Evolutionary conservation across 2,797 vertebrate species (phyloP), one percentile per base, ranked within the genome.

Genomic region (Sebastes miniatus): DNA sequence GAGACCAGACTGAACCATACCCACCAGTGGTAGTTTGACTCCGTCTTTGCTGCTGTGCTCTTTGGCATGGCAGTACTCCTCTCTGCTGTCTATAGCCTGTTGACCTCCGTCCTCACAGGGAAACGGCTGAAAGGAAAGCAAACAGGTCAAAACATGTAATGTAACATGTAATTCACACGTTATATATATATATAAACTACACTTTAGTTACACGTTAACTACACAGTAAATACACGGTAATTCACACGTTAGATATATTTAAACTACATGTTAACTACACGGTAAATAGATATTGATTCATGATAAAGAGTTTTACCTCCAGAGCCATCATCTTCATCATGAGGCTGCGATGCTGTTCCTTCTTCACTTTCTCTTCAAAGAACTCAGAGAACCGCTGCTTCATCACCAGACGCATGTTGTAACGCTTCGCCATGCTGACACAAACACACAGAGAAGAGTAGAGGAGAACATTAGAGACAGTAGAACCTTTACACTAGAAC

Each of bases 341-440:
- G n/a, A 99, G 95, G 82, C 93, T 95, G 89, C 96, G 97, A 85
- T 99, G 97, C 65, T 96, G 96, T 5, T 96, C 95, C 0, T 97
- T 96, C 93, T 97, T 97, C 88, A 97, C 91, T 73, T 98, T 98
- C 83, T 98, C 97, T 82, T 97, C 94, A 84, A 97, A 99, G 91
- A 98, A 99, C 87, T 99, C 97, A 0, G 93, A 91, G 94, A 99
- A 99, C 3, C 97, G 96, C 90, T 96, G 97, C 93, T 97, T 99
- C 86, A 95, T 94, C 76, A 99, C 93, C 79, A 99, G 92, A 73
- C 96, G 97, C 98, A 99, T 99, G 83, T 97, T 97, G 89, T 98
- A 97, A 32, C 96, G 96, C 92, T 97, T 97, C 0, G 97, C 97
- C 98, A 99, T 98, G 92, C 97, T 99, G 94, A 66, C 71, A 86